A percentile compares a stretch with the other conserved stretches of the same genome.
These are phyloP conservation scores for Myripristis jacobus DNA, from an alignment of 2,797 vertebrate genomes.

Conservation along the genomic window DNA sequence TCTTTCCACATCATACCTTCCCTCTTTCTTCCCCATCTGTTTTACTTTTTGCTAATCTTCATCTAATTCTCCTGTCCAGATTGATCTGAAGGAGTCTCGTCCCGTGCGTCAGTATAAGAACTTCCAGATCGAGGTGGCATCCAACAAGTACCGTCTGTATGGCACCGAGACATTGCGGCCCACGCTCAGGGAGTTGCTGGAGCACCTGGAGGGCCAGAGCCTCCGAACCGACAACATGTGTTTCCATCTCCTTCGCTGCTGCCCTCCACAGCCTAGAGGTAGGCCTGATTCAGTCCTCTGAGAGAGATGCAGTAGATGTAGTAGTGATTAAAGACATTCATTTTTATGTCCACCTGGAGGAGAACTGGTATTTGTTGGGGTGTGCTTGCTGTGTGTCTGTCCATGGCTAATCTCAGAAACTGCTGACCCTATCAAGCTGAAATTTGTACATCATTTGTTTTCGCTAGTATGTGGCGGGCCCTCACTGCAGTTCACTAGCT, in stretches of 20 bases:
- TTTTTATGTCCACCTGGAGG: too few species aligned
- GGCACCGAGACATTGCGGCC: conserved; percentile 87
- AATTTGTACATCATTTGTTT: too few species aligned
- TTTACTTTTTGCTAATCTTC: too few species aligned
- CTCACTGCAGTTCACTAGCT: too few species aligned
- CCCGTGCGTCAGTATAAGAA: conserved; percentile 90
- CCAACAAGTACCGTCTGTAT: conserved; percentile 84
- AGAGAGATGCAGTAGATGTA: background rate
- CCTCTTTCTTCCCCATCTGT: background rate
- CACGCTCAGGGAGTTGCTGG: conserved; percentile 89
- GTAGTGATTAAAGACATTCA: too few species aligned
- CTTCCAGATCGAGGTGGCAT: conserved; percentile 92
- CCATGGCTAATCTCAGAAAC: too few species aligned
- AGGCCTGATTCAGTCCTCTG: conserved; percentile 2
- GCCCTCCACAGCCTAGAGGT: conserved; percentile 97
- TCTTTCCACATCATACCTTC: background rate
- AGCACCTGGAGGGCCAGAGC: conserved; percentile 91
- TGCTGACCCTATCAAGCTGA: too few species aligned
- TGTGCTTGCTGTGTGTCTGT: too few species aligned
- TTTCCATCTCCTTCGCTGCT: conserved; percentile 92
- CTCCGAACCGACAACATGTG: conserved; percentile 94
- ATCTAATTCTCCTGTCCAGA: conserved; percentile 38
- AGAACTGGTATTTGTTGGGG: too few species aligned
- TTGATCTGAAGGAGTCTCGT: conserved; percentile 63
- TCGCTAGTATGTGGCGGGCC: too few species aligned